These are phyloP conservation scores for Halictus ligatus DNA, from an alignment of 2,888 invertebrate genomes.

Conservation along the genomic window DNA sequence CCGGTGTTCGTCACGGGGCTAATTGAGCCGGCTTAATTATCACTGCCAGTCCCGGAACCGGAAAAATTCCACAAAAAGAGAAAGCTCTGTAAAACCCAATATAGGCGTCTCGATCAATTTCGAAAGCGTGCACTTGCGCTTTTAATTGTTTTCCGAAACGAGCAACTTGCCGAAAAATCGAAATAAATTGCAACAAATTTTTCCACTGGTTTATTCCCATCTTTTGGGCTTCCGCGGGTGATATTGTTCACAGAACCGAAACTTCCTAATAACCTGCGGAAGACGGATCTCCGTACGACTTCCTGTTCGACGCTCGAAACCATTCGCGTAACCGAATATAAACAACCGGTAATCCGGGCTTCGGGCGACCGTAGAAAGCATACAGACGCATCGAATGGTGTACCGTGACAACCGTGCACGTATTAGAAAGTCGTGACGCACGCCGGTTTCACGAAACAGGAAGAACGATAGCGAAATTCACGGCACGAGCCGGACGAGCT, in stretches of 20 bases:
- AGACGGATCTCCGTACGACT: not conserved
- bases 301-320: not conserved
- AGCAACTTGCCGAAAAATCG: no score
- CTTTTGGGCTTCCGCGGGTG: not conserved
- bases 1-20: not conserved
- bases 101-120: no score
- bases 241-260: not conserved
- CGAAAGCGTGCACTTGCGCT: no score
- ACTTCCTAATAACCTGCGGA: not conserved
- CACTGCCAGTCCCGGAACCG: not conserved
- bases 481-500: slow-evolving; percentile 20
- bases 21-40: slow-evolving; percentile 17
- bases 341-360: not conserved
- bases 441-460: slow-evolving; percentile 28
- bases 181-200: not conserved
- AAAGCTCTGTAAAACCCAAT: no score
- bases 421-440: slow-evolving; percentile 50
- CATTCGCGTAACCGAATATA: not conserved
- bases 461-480: slow-evolving; percentile 21
- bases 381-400: not conserved
- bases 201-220: not conserved
- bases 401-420: not conserved
- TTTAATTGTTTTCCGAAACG: no score
- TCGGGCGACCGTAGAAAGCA: not conserved
- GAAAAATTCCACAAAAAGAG: not conserved